These are phyloP conservation scores for Caenorhabditis imperialis DNA, from an alignment of 2,888 invertebrate genomes.

Conservation along the genomic window DNA sequence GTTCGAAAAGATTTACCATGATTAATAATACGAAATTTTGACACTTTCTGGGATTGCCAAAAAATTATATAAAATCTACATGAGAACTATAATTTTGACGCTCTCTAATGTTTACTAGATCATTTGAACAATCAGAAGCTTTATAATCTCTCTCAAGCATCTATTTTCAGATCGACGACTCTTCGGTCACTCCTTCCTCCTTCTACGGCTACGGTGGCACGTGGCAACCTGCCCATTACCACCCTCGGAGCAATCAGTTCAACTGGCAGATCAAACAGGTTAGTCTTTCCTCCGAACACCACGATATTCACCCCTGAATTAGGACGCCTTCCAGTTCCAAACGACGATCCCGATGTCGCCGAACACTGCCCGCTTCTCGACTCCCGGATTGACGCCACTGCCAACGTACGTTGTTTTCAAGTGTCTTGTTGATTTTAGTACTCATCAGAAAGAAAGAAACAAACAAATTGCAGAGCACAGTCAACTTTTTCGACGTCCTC, in stretches of 20 bases:
- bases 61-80: no score
- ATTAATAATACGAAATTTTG: no score
- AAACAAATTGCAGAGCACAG: constrained; percentile 37
- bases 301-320: constrained; percentile 1
- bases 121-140: no score
- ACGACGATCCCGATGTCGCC: constrained; percentile 41
- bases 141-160: not conserved
- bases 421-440: no score
- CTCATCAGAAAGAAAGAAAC: no score
- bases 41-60: no score
- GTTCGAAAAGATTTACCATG: no score
- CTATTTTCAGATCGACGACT: constrained; percentile 56
- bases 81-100: no score
- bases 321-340: constrained; percentile 43
- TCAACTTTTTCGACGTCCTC: constrained; percentile 17
- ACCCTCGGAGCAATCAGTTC: constrained; percentile 47
- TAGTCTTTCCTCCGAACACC: no score
- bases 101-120: no score
- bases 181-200: constrained; percentile 37
- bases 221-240: constrained; percentile 55
- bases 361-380: constrained; percentile 27
- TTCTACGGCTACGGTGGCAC: constrained; percentile 62
- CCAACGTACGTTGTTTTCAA: constrained; percentile 35
- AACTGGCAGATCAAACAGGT: constrained; percentile 64
- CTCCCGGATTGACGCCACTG: constrained; percentile 17